Conservation (phyloP, 2,797 vertebrate genomes). For the Sebastes iracundus region DNA sequence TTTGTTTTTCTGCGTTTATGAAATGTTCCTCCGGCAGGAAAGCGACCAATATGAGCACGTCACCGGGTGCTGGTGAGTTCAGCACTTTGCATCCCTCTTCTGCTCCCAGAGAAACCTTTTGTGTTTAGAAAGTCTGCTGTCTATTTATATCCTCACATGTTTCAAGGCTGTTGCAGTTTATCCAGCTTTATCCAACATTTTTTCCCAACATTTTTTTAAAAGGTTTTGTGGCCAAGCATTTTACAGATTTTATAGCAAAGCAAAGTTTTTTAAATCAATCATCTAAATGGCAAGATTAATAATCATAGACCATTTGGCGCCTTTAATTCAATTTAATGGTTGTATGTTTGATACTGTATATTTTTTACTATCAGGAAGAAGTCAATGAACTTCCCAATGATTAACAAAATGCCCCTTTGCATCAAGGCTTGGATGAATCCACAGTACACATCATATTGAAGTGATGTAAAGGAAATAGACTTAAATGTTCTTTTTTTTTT, state of each 20-base stretch:
- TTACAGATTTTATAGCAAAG: not conserved
- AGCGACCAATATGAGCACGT: slow-evolving; percentile 80
- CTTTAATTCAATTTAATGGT: not conserved
- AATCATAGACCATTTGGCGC: not conserved
- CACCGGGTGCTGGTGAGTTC: slow-evolving; percentile 72
- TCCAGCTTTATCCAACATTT: not conserved
- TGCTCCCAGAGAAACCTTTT: slow-evolving; percentile 72
- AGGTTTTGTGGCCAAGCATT: not conserved
- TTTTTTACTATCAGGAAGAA: slow-evolving; percentile 2
- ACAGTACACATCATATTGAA: slow-evolving; percentile 12
- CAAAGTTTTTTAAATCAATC: not conserved
- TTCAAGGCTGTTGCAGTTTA: not conserved
- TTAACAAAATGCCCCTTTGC: slow-evolving; percentile 10
- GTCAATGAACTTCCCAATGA: slow-evolving; percentile 3
- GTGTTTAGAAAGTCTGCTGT: slow-evolving; percentile 64
- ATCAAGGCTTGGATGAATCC: slow-evolving; percentile 25
- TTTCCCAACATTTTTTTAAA: not conserved
- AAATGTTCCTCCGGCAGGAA: slow-evolving; percentile 86
- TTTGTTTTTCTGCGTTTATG: slow-evolving; percentile 92
- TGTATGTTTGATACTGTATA: not conserved
- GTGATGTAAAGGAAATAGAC: slow-evolving; percentile 26
- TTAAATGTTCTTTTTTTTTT: slow-evolving; percentile 1
- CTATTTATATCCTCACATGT: slow-evolving; percentile 64
- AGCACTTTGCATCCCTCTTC: slow-evolving; percentile 61
- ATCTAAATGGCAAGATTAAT: not conserved